Conservation (phyloP, 2,113 vertebrate species). For the Rhea americana region DNA sequence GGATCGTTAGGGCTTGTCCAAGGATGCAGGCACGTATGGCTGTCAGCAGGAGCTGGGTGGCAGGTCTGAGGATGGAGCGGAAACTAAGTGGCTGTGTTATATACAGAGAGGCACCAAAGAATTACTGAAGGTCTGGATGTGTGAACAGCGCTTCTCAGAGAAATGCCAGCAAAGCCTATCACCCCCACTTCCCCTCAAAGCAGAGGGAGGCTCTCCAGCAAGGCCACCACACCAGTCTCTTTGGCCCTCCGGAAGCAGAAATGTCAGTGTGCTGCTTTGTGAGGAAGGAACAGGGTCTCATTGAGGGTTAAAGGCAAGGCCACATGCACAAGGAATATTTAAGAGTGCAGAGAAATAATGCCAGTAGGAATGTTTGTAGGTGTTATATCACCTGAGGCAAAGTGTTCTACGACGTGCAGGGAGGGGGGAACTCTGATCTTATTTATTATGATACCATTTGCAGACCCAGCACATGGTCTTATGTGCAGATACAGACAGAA, state of each 20-base stretch:
- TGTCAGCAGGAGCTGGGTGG: neutral
- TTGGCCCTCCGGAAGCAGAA: neutral
- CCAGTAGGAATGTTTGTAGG: neutral
- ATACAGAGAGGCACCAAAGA: neutral
- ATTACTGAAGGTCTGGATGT: neutral
- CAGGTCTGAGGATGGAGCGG: neutral
- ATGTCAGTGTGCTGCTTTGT: neutral
- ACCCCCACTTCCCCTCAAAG: neutral
- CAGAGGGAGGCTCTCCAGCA: neutral
- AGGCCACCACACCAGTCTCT: rapidly evolving
- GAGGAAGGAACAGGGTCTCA: neutral
- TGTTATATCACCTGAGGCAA: neutral
- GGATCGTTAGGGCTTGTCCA: neutral
- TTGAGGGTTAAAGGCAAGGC: neutral
- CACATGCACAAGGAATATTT: neutral
- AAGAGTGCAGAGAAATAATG: neutral
- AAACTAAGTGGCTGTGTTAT: neutral
- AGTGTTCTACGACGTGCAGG: neutral
- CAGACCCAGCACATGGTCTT: neutral
- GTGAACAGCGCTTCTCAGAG: neutral
- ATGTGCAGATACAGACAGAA: neutral
- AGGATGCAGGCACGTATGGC: neutral
- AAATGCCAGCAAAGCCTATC: neutral
- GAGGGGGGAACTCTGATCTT: neutral
- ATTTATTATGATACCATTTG: neutral